phyloP scores from a whole-genome alignment of 2,113 vertebrate species.

The Crypturellus undulatus region DNA sequence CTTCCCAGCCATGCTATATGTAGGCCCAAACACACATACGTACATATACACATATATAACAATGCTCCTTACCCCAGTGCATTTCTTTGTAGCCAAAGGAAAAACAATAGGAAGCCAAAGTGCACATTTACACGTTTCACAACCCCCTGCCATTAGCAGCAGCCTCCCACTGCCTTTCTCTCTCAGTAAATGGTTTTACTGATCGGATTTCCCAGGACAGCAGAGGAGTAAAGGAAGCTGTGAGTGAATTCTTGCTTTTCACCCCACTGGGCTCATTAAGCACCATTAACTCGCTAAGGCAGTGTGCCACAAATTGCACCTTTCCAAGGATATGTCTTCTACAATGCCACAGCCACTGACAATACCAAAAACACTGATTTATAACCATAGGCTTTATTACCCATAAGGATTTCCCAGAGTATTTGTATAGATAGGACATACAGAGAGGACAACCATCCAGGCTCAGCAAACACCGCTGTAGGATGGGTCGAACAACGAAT shows the following conservation, averaged over 20 bases:
- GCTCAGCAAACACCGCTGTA: background rate
- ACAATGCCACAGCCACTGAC: background rate
- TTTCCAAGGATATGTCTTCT: background rate
- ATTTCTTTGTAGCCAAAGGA: background rate
- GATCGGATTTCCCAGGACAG: background rate
- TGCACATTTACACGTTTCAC: background rate
- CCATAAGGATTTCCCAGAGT: background rate
- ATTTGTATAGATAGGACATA: background rate
- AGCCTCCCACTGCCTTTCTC: constrained; percentile 15
- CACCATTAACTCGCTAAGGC: background rate
- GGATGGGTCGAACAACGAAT: background rate
- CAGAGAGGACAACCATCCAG: background rate
- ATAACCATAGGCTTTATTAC: background rate
- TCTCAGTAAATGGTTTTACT: constrained; percentile 9
- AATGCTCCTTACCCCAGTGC: background rate
- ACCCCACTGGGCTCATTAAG: constrained; percentile 11
- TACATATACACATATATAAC: background rate
- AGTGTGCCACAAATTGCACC: background rate
- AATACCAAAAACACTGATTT: background rate
- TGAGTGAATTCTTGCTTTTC: constrained; percentile 47
- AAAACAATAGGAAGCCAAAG: background rate
- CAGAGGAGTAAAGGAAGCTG: background rate
- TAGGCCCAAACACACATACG: background rate
- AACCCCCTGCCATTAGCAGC: background rate
- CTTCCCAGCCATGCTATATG: fast-evolving